Evolutionary conservation across 2,113 vertebrate species (phyloP), one percentile per base, ranked within the genome.

Genomic region (Anseranas semipalmata): DNA sequence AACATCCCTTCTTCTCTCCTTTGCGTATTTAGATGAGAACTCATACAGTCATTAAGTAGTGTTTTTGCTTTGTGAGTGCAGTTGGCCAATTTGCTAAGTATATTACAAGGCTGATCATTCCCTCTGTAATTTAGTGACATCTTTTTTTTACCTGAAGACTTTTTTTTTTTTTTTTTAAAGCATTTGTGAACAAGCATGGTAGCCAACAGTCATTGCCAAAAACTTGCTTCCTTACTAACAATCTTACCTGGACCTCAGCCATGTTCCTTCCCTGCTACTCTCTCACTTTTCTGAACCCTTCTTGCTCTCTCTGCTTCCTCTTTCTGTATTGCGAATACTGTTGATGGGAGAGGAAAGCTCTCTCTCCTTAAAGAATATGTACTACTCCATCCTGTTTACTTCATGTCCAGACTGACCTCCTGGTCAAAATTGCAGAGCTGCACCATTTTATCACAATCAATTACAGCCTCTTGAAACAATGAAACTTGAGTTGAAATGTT

Each of bases 321-420:
- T 50, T 93, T 86, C 81, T 81, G 75, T 52, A 5, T 48, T 80
- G n/a, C 46, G 85, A 93, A 74, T 52, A 71, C 16, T 73, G n/a
- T n/a, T 88, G 32, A 71, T 27, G 12, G 30, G 67, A 88, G 21
- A 90, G 22, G 67, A 52, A 83, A 88, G 56, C 7, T 1, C 12
- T 35, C 35, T 81, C 60, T 87, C 63, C 59, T 92, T 78, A 65
- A 92, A 90, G 86, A 84, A 71, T 63, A 68, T 5, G 25, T 60
- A 67, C 67, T 75, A 78, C 9, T 94, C 46, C 62, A 85, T 89
- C 91, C 78, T 84, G 83, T 90, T 96, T 96, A 93, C 56, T 84
- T 12, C 82, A 77, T 2, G 4, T 27, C 80, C 72, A 78, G 56
- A 62, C 27, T 91, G 88, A 93, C 88, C 80, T 87, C 65, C 35